A percentile compares a stretch with the other conserved stretches of the same genome.
phyloP scores from a whole-genome alignment of 1,140 invertebrate species.

The Dendrolimus punctatus region DNA sequence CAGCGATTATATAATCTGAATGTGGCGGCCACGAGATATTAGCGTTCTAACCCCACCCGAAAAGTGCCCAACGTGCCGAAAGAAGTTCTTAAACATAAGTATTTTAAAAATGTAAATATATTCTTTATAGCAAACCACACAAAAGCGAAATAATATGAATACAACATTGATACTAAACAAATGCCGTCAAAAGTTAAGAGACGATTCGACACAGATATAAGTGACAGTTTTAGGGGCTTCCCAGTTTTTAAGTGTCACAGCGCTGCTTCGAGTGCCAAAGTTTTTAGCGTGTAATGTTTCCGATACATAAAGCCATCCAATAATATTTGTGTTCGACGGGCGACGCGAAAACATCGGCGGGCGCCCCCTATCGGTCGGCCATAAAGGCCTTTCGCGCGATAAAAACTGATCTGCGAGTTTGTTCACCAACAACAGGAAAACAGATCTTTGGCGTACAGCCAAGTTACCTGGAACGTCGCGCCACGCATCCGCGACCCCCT shows the following conservation, averaged over 20 bases:
- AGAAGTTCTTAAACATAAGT: too few relatives aligned
- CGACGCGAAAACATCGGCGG: conserved; percentile 52
- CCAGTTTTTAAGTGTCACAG: conserved; percentile 38
- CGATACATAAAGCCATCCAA: conserved; percentile 66
- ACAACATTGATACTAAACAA: too few relatives aligned
- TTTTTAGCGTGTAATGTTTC: conserved; percentile 67
- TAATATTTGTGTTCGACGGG: conserved; percentile 56
- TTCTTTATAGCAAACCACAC: too few relatives aligned
- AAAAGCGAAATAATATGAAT: too few relatives aligned
- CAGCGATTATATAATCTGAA: too few relatives aligned
- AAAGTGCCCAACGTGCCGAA: too few relatives aligned
- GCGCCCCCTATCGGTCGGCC: conserved; percentile 50
- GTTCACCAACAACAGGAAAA: conserved; percentile 62
- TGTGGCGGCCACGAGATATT: too few relatives aligned
- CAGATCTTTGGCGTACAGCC: conserved; percentile 64
- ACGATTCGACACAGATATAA: conserved; percentile 2
- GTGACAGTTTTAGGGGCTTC: conserved; percentile 1
- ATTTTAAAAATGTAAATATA: too few relatives aligned
- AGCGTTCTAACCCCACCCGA: too few relatives aligned
- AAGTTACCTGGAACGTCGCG: conserved; percentile 54
- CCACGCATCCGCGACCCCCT: conserved; percentile 20
- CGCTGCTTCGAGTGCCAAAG: conserved; percentile 46
- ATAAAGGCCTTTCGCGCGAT: conserved; percentile 70
- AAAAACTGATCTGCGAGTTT: conserved; percentile 71
- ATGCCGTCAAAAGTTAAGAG: not conserved